A percentile compares a stretch with the other conserved stretches of the same genome.
phyloP scores from a whole-genome alignment of 2,888 invertebrate species.

The Flexamia atlantica region DNA sequence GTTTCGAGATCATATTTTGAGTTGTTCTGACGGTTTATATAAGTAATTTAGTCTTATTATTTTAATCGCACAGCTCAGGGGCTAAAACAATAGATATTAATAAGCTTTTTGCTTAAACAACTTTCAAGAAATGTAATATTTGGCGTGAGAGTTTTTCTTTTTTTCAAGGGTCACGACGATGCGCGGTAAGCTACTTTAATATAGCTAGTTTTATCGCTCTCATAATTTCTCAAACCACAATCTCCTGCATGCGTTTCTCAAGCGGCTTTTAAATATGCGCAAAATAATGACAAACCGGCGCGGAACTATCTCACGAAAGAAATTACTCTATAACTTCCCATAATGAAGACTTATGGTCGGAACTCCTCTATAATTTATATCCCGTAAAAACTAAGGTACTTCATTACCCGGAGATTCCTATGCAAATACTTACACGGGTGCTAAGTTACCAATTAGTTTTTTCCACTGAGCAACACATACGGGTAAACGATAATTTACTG shows the following conservation, averaged over 20 bases:
- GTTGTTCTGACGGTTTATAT: too few relatives aligned
- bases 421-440: slow-evolving; percentile 30
- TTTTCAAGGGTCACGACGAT: too few relatives aligned
- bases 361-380: slow-evolving; percentile 30
- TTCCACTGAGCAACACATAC: not conserved
- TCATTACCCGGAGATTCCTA: slow-evolving; percentile 9
- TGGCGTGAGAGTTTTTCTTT: too few relatives aligned
- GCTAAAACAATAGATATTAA: too few relatives aligned
- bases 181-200: too few relatives aligned
- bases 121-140: too few relatives aligned
- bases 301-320: not conserved
- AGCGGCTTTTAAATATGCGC: slow-evolving; percentile 3
- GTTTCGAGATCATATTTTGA: too few relatives aligned
- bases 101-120: too few relatives aligned
- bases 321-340: slow-evolving; percentile 38
- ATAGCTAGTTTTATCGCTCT: too few relatives aligned
- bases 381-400: slow-evolving; percentile 19
- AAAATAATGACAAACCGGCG: not conserved
- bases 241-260: not conserved
- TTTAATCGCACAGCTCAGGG: too few relatives aligned
- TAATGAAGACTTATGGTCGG: slow-evolving; percentile 29
- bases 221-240: too few relatives aligned
- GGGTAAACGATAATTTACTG: not conserved
- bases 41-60: too few relatives aligned
- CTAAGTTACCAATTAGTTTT: slow-evolving; percentile 23